phyloP scores from a whole-genome alignment of 2,113 vertebrate species.

The Micromys minutus region DNA sequence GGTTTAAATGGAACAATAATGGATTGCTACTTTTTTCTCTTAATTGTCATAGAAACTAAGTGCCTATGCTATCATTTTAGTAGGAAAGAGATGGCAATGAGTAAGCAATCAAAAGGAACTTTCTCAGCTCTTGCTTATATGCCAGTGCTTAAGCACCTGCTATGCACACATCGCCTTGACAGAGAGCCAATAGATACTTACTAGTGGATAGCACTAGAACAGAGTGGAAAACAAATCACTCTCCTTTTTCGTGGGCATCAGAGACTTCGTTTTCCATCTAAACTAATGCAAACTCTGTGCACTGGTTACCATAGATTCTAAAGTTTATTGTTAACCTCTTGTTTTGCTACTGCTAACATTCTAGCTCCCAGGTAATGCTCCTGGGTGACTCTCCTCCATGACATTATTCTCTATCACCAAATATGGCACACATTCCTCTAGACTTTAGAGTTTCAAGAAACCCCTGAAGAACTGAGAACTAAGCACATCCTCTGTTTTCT shows the following conservation, averaged over 20 bases:
- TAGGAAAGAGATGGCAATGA: conserved; percentile 67
- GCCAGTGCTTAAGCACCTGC: conserved; percentile 58
- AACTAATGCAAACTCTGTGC: neutral
- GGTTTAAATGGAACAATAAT: conserved; percentile 84
- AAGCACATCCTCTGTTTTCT: neutral
- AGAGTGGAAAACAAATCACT: neutral
- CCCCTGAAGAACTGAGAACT: neutral
- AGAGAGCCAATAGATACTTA: conserved; percentile 18
- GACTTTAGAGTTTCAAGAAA: neutral
- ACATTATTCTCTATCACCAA: conserved; percentile 8
- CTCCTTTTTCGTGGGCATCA: conserved; percentile 1
- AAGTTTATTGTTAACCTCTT: conserved; percentile 8
- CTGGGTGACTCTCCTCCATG: neutral
- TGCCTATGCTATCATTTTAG: conserved; percentile 46
- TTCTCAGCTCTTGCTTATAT: conserved; percentile 41
- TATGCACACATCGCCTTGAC: neutral
- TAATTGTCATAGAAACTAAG: conserved; percentile 77
- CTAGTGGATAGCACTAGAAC: conserved; percentile 39
- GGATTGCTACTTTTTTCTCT: conserved; percentile 77
- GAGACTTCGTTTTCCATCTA: conserved; percentile 17
- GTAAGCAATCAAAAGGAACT: conserved; percentile 32
- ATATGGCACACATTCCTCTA: neutral
- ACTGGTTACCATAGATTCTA: neutral
- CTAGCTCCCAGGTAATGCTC: neutral
- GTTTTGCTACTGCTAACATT: neutral